phyloP scores from a whole-genome alignment of 2,888 invertebrate species.

The Chrysolina haemoptera region DNA sequence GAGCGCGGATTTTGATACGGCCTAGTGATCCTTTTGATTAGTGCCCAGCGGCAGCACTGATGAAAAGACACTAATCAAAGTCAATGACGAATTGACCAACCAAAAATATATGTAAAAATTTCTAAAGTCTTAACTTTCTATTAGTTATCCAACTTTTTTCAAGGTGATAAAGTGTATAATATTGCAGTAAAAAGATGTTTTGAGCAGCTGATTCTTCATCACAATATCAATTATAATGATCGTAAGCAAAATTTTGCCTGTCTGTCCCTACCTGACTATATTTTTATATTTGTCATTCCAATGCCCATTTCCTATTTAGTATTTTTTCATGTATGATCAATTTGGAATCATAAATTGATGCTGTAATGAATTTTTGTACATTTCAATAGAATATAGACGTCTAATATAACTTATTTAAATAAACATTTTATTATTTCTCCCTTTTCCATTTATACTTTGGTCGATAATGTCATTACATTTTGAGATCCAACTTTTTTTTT shows the following conservation, averaged over 20 bases:
- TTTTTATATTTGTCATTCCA: conserved; percentile 15
- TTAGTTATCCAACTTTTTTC: not conserved
- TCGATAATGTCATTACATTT: too few species aligned
- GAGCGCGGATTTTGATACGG: too few species aligned
- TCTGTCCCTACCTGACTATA: conserved; percentile 11
- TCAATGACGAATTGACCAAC: not conserved
- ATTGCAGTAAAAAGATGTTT: not conserved
- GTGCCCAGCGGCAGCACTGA: too few species aligned
- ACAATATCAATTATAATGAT: not conserved
- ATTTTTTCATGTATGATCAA: conserved; percentile 30
- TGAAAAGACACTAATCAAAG: not conserved
- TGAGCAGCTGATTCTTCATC: not conserved
- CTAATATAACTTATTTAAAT: conserved; percentile 35
- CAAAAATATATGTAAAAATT: not conserved
- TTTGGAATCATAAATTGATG: conserved; percentile 39
- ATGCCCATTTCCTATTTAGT: conserved; percentile 27
- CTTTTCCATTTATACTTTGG: too few species aligned
- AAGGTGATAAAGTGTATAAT: too few species aligned
- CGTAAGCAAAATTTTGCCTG: not conserved
- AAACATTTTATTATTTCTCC: conserved; percentile 14
- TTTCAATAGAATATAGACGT: conserved; percentile 51
- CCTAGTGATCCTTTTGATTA: too few species aligned
- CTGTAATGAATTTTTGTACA: conserved; percentile 51
- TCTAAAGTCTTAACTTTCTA: not conserved
- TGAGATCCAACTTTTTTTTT: too few species aligned